These are phyloP conservation scores for Spisula subtruncata DNA, from an alignment of 2,888 invertebrate species.

Conservation along the genomic window DNA sequence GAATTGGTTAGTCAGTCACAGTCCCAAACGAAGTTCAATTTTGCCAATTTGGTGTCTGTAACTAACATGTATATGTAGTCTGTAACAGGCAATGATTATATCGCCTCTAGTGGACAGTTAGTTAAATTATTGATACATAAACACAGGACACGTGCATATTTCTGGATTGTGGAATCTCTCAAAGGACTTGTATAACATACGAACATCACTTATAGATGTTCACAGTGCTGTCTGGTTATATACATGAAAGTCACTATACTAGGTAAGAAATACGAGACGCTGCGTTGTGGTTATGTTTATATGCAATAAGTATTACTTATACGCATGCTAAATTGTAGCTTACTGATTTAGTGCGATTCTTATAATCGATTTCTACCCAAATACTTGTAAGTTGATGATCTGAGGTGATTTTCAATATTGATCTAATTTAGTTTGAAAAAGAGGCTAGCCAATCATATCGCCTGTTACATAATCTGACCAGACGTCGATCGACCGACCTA, in stretches of 20 bases:
- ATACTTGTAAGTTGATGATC: too few species aligned
- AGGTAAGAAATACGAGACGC: not conserved
- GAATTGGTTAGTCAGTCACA: too few species aligned
- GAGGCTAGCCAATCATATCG: too few species aligned
- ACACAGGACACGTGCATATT: not conserved
- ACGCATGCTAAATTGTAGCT: too few species aligned
- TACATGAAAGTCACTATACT: not conserved
- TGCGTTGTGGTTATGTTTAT: not conserved
- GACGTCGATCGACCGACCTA: too few species aligned
- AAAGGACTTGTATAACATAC: not conserved
- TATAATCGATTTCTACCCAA: too few species aligned
- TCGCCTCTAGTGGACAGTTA: not conserved
- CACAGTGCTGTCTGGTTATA: not conserved
- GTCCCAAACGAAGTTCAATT: too few species aligned
- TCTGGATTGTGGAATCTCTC: not conserved
- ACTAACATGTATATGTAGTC: not conserved
- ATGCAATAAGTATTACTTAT: not conserved
- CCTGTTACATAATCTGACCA: too few species aligned
- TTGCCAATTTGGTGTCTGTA: not conserved
- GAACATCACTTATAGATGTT: not conserved
- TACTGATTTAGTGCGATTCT: too few species aligned
- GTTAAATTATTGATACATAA: conserved; percentile 6
- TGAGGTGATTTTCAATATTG: too few species aligned
- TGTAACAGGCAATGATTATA: not conserved
- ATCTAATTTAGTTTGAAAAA: too few species aligned